These are phyloP conservation scores for Serilophus lunatus DNA, from an alignment of 2,113 vertebrate genomes.

Conservation along the genomic window DNA sequence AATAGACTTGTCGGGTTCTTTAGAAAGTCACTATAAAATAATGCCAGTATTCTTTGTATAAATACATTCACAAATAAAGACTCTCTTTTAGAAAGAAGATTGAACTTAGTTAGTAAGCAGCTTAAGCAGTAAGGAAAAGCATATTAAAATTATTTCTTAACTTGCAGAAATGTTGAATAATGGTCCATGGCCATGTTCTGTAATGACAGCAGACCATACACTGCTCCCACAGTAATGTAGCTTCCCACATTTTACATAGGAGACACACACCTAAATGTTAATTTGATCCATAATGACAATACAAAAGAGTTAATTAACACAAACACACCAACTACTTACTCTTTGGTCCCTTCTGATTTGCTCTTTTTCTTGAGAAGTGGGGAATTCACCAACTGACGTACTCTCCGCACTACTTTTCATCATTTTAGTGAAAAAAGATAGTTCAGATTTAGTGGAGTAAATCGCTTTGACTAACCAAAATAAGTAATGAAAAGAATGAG, in stretches of 20 bases:
- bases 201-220: background rate
- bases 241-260: background rate
- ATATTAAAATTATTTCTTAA: constrained; percentile 59
- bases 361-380: background rate
- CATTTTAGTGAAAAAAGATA: background rate
- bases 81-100: constrained; percentile 55
- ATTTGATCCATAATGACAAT: background rate
- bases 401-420: background rate
- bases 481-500: background rate
- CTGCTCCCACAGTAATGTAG: background rate
- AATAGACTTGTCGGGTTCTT: constrained; percentile 71
- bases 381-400: background rate
- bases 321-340: background rate
- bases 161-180: constrained; percentile 33
- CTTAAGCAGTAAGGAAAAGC: constrained; percentile 59
- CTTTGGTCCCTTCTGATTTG: background rate
- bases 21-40: constrained; percentile 73
- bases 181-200: background rate
- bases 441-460: background rate
- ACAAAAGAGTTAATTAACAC: background rate
- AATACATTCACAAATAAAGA: constrained; percentile 68
- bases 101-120: constrained; percentile 67
- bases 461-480: background rate
- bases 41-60: constrained; percentile 59
- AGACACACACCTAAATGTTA: background rate